Evolutionary conservation across 1,140 invertebrate species (phyloP).

Genomic region (Tetragnatha versicolor): DNA sequence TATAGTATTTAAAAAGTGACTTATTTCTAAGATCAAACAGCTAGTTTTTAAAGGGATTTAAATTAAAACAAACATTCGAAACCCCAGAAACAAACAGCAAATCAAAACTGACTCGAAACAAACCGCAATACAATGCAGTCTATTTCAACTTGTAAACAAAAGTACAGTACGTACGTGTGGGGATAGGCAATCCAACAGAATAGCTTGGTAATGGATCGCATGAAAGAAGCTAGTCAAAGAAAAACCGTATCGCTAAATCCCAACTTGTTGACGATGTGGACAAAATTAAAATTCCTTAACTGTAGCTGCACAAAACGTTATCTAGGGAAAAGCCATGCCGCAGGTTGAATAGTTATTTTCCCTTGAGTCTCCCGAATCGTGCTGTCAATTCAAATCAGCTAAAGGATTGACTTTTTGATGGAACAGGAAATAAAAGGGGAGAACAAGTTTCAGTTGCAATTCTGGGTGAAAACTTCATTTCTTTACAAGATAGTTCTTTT

Average conservation of each 20-base stretch:
- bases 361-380: neutral
- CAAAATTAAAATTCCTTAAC: slow-evolving; percentile 48
- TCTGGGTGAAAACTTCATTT: slow-evolving; percentile 38
- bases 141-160: too few relatives aligned
- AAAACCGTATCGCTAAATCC: neutral
- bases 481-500: slow-evolving; percentile 23
- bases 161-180: too few relatives aligned
- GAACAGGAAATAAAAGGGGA: slow-evolving; percentile 37
- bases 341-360: slow-evolving; percentile 39
- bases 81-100: too few relatives aligned
- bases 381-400: slow-evolving; percentile 50
- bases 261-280: slow-evolving; percentile 16
- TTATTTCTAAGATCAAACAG: too few relatives aligned
- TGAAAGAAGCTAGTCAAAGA: neutral
- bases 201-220: neutral
- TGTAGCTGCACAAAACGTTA: slow-evolving; percentile 20
- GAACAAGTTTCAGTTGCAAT: slow-evolving; percentile 51
- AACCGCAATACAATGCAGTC: too few relatives aligned
- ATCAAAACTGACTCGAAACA: too few relatives aligned
- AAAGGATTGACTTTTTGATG: slow-evolving; percentile 38
- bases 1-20: too few relatives aligned
- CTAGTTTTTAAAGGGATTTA: too few relatives aligned
- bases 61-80: too few relatives aligned
- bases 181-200: neutral
- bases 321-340: slow-evolving; percentile 9